These are phyloP conservation scores for Pelusios castaneus DNA, from an alignment of 2,113 vertebrate species.

Conservation along the genomic window DNA sequence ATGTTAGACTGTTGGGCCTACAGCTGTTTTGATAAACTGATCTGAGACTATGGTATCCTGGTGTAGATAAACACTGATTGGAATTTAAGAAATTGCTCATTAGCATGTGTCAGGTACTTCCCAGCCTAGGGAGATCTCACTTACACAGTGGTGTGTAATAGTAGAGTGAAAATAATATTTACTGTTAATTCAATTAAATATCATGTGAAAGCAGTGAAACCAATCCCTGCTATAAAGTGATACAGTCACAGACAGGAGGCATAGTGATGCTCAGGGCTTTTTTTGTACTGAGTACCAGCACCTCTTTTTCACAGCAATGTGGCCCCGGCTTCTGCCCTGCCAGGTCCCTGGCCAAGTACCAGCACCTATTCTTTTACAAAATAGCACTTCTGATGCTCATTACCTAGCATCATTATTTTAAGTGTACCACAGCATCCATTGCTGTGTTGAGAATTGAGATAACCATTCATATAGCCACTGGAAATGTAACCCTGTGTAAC, in stretches of 20 bases:
- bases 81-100: conserved; percentile 56
- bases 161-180: conserved; percentile 51
- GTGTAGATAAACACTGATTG: conserved; percentile 49
- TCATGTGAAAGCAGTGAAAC: conserved; percentile 43
- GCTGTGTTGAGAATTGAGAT: conserved; percentile 47
- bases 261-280: conserved; percentile 12
- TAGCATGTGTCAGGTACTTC: conserved; percentile 55
- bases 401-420: conserved; percentile 26
- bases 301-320: no score
- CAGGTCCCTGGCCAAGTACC: no score
- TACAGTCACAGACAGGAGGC: neutral
- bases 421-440: conserved; percentile 9
- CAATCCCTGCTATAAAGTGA: conserved; percentile 33
- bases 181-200: conserved; percentile 48
- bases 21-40: conserved; percentile 49
- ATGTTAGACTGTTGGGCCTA: conserved; percentile 2
- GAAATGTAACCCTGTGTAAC: conserved; percentile 24
- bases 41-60: conserved; percentile 25
- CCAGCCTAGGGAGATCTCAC: conserved; percentile 44
- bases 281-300: no score
- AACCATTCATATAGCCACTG: conserved; percentile 54
- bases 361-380: no score
- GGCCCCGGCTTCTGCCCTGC: no score
- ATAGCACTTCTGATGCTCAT: conserved; percentile 17
- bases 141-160: conserved; percentile 42